A percentile compares a stretch with the other conserved stretches of the same genome.
These are phyloP conservation scores for Calliopsis andreniformis DNA, from an alignment of 1,140 invertebrate species.

Conservation along the genomic window DNA sequence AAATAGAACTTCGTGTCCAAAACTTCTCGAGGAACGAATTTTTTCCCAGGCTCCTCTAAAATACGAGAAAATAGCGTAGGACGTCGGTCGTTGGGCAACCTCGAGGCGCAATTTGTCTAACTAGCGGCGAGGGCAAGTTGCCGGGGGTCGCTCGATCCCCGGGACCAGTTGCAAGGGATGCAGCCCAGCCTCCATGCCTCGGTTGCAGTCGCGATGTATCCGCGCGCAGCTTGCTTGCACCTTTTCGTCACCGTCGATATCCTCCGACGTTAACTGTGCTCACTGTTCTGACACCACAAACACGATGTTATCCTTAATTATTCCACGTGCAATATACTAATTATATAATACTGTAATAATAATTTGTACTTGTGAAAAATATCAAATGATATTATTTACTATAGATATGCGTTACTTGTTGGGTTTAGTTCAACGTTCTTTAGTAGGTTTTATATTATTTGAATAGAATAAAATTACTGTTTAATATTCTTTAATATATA, in stretches of 20 bases:
- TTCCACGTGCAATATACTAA: too few relatives aligned
- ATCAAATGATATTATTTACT: too few relatives aligned
- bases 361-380: too few relatives aligned
- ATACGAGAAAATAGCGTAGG: not conserved
- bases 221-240: slow-evolving; percentile 16
- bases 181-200: slow-evolving; percentile 44
- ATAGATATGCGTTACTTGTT: too few relatives aligned
- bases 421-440: too few relatives aligned
- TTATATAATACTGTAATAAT: too few relatives aligned
- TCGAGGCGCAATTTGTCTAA: slow-evolving; percentile 27
- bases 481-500: too few relatives aligned
- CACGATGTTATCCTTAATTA: not conserved
- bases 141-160: slow-evolving; percentile 52
- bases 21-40: slow-evolving; percentile 3
- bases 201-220: slow-evolving; percentile 49
- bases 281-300: not conserved
- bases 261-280: not conserved
- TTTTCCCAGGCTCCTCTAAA: not conserved
- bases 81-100: slow-evolving; percentile 7
- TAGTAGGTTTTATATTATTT: too few relatives aligned
- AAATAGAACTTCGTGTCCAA: not conserved
- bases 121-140: slow-evolving; percentile 29
- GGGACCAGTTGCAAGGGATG: slow-evolving; percentile 54
- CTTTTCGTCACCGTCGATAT: slow-evolving; percentile 26
- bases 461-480: too few relatives aligned